Evolutionary conservation across 35 echinoderm and acorn worm species (phyloP).

Genomic region (Apostichopus californicus): DNA sequence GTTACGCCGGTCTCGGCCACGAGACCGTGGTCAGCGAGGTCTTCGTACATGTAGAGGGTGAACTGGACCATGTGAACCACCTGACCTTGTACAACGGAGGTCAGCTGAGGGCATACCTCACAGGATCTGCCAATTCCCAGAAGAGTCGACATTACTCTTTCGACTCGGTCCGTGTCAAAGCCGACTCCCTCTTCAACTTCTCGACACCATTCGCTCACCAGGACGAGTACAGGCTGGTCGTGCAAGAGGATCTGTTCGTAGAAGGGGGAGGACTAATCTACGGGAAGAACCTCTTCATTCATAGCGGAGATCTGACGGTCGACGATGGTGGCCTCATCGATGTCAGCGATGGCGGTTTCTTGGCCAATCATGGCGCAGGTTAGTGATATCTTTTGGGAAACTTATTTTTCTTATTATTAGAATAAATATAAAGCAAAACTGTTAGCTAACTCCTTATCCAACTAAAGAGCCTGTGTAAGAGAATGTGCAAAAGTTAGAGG

Average conservation of each 20-base stretch:
- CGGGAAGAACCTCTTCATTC: slow-evolving; percentile 66
- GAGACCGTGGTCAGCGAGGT: slow-evolving; percentile 74
- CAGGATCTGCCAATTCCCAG: slow-evolving; percentile 18
- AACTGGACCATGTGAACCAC: slow-evolving; percentile 81
- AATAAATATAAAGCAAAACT: not conserved
- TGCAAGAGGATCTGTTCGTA: slow-evolving; percentile 54
- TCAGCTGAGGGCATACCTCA: slow-evolving; percentile 44
- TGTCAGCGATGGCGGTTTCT: slow-evolving; percentile 78
- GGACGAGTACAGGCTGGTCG: slow-evolving; percentile 59
- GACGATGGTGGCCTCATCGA: slow-evolving; percentile 85
- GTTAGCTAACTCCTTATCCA: not conserved
- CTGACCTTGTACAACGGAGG: slow-evolving; percentile 84
- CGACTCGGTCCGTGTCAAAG: slow-evolving; percentile 69
- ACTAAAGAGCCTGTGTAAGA: not conserved
- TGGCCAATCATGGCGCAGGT: slow-evolving; percentile 75
- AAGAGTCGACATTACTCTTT: not conserved
- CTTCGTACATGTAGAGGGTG: slow-evolving; percentile 78
- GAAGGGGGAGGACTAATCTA: slow-evolving; percentile 85
- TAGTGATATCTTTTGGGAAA: not conserved
- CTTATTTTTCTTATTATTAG: not conserved
- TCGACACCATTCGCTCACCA: slow-evolving; percentile 72
- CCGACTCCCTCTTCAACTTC: slow-evolving; percentile 63
- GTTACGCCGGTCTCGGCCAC: slow-evolving; percentile 70
- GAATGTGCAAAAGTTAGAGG: too few relatives aligned
- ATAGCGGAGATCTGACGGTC: slow-evolving; percentile 72